Base-by-base conservation (phyloP, 1,140 invertebrate species). In the Antheraea pernyi region DNA sequence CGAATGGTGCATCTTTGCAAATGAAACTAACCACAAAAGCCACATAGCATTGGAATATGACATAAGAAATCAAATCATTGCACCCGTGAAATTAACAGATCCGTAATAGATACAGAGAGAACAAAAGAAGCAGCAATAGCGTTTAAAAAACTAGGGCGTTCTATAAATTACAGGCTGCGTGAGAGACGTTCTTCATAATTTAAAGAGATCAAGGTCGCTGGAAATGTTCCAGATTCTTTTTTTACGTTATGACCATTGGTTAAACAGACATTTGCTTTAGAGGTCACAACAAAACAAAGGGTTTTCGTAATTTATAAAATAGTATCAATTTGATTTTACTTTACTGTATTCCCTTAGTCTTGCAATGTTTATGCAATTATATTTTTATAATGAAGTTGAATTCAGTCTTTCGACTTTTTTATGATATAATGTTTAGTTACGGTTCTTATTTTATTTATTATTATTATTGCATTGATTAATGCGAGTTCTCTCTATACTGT, bases 201-300 rank as follows among this genome's bases (percentile, higher is more conserved):
- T 75, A 87, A 84, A 77, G 72, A 78, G 83, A 76, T 66, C 88
- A 90, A 90, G 88, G 88, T 84, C 84, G 84, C 81, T 90, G 86
- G 85, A 88, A 81, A 59, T 75, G 81, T 77, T 87, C 88, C 85
- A 90, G 79, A 85, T 80, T 42, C 39, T 42, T 80, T 73, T 77
- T 78, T 77, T 78, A 53, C 13, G 11, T 53, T 53, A 53, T 53
- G 46, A 53, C 46, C 16, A 53, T 53, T 53, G 16, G 11, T 53
- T 53, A 53, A 53, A 53, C 11, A 53, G 16, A 53, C 46, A 53
- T 16, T 16, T 53, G 16, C 16, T 53, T 16, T 53, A 53, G 13
- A 53, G 46, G 5, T 53, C 11, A 61, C 9, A 1, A n/a, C 3
- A 3, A 60, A 37, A 37, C 62, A 18, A 36, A 53, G 46, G 11